These are phyloP conservation scores for Trididemnum nubilum DNA, from an alignment of 23 tunicate genomes.

Conservation along the genomic window DNA sequence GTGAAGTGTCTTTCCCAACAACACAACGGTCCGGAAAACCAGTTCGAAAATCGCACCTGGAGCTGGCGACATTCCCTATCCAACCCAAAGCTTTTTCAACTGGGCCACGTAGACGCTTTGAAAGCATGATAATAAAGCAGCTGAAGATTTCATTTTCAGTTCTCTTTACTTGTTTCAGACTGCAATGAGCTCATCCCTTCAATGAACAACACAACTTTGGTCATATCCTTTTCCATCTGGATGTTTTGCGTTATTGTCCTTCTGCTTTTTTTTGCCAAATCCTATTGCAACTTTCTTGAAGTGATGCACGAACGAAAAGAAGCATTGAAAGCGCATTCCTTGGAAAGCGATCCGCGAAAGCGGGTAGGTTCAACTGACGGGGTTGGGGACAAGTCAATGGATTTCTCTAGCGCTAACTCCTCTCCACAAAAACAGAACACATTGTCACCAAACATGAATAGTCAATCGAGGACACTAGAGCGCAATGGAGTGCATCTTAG, in stretches of 20 bases:
- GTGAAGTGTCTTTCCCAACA: no score
- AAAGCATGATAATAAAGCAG: no score
- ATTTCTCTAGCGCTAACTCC: no score
- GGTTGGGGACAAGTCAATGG: not conserved
- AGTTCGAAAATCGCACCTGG: no score
- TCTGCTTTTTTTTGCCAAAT: not conserved
- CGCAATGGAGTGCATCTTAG: not conserved
- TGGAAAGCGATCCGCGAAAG: not conserved
- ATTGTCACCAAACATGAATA: not conserved
- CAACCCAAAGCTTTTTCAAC: no score
- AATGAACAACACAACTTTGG: not conserved
- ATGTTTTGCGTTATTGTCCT: slow-evolving; percentile 8
- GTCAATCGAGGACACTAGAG: not conserved
- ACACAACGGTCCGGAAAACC: no score
- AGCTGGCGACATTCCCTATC: no score
- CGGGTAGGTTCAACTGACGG: not conserved
- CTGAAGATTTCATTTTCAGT: no score
- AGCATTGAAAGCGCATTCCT: not conserved
- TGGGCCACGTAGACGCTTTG: no score
- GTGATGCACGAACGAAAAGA: not conserved
- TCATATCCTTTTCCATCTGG: slow-evolving; percentile 5
- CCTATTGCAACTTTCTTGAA: slow-evolving; percentile 3
- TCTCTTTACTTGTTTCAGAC: no score
- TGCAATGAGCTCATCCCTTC: not conserved
- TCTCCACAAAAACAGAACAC: not conserved